A percentile compares a stretch with the other conserved stretches of the same genome.
Evolutionary conservation across 2,113 vertebrate genomes (phyloP).

Genomic region (Eptesicus fuscus): DNA sequence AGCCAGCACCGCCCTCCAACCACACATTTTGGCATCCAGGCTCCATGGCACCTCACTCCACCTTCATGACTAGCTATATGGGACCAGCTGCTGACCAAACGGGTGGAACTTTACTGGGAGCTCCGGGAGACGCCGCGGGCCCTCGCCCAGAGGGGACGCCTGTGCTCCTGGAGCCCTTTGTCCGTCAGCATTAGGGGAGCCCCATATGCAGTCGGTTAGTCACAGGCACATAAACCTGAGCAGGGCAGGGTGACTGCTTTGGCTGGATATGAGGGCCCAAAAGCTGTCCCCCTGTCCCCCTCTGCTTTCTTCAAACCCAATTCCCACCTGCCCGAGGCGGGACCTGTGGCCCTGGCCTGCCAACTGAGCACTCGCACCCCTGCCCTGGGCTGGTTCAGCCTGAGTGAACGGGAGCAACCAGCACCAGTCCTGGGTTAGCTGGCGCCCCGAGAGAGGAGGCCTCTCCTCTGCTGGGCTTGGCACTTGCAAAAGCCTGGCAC

Average conservation of each 20-base stretch:
- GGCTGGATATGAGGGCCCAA: neutral
- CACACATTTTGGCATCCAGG: neutral
- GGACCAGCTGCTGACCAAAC: neutral
- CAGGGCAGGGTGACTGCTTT: neutral
- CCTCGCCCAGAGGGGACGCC: neutral
- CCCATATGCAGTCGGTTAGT: neutral
- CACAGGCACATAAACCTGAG: neutral
- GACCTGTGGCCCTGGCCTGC: neutral
- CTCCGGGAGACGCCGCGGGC: neutral
- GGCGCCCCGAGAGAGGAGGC: neutral
- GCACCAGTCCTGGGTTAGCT: neutral
- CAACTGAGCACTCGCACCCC: neutral
- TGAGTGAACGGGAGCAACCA: rapidly evolving
- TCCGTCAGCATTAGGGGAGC: neutral
- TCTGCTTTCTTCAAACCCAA: neutral
- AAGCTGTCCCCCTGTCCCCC: neutral
- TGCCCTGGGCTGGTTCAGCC: neutral
- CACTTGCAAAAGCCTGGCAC: rapidly evolving
- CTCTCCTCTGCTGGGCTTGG: neutral
- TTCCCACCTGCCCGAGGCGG: neutral
- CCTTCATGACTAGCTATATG: rapidly evolving
- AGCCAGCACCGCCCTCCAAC: neutral
- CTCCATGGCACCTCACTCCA: too few relatives aligned
- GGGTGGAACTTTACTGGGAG: neutral
- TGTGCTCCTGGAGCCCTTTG: rapidly evolving